phyloP scores from a whole-genome alignment of 2,888 invertebrate genomes.

The Dromius quadrimaculatus region DNA sequence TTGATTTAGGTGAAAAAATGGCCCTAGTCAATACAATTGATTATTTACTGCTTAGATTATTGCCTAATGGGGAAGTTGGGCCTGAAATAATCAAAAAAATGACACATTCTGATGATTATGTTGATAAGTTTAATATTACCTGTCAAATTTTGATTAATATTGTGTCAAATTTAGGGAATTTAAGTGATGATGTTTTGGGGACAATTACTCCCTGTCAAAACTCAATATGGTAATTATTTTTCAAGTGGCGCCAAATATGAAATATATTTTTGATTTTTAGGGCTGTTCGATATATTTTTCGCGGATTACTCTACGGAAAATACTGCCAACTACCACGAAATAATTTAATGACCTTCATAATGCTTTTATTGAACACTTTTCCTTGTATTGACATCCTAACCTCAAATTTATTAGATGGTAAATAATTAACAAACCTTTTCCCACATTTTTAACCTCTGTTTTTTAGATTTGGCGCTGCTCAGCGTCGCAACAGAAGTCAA shows the following conservation, averaged over 20 bases:
- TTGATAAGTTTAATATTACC: conserved; percentile 54
- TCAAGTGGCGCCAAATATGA: no score
- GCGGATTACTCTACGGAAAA: conserved; percentile 54
- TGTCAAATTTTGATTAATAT: conserved; percentile 53
- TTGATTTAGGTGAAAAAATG: conserved; percentile 62
- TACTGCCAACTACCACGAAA: conserved; percentile 57
- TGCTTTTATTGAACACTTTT: conserved; percentile 59
- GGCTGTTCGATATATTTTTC: conserved; percentile 58
- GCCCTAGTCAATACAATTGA: conserved; percentile 62
- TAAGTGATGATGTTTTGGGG: conserved; percentile 23
- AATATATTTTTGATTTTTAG: no score
- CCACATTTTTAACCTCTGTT: conserved; percentile 18
- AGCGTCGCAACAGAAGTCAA: conserved; percentile 59
- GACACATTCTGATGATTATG: conserved; percentile 47
- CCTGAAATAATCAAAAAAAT: not conserved
- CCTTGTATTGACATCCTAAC: conserved; percentile 57
- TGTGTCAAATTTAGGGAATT: conserved; percentile 24
- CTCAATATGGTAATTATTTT: conserved; percentile 48
- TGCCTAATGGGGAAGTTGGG: conserved; percentile 55
- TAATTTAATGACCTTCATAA: conserved; percentile 58
- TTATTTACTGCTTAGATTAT: conserved; percentile 62
- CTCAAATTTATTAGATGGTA: conserved; percentile 56
- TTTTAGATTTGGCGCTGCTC: conserved; percentile 59
- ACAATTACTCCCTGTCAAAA: conserved; percentile 33
- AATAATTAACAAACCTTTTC: conserved; percentile 36